These are phyloP conservation scores for Philereme transversata DNA, from an alignment of 2,888 invertebrate genomes.

Conservation along the genomic window DNA sequence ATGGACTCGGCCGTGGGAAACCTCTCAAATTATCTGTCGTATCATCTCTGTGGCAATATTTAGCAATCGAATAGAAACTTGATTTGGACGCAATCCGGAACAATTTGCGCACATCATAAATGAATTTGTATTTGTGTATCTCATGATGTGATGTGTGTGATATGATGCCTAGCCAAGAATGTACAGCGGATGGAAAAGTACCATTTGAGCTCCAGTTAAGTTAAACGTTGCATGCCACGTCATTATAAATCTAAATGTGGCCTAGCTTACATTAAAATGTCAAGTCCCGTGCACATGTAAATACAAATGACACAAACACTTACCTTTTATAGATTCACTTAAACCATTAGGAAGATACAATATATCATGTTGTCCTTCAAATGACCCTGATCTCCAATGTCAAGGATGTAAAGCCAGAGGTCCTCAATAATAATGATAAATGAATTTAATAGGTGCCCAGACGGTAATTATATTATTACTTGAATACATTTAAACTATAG, in stretches of 20 bases:
- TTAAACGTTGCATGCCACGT: constrained; percentile 7
- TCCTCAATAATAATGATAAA: constrained; percentile 22
- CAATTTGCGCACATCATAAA: no score
- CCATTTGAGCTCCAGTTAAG: constrained; percentile 9
- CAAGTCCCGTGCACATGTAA: no score
- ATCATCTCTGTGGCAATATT: constrained; percentile 2
- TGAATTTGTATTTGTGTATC: no score
- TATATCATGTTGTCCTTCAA: constrained; percentile 29
- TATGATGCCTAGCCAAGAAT: constrained; percentile 16
- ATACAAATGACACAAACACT: background rate
- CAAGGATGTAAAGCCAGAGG: constrained; percentile 35
- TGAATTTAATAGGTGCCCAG: constrained; percentile 2
- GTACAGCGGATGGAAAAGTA: constrained; percentile 18
- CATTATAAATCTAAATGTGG: constrained; percentile 1
- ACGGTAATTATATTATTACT: constrained; percentile 8
- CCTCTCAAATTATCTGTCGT: constrained; percentile 31
- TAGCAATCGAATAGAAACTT: background rate
- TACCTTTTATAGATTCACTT: background rate
- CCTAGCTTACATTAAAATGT: background rate
- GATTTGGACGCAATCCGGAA: background rate
- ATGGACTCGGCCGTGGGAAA: constrained; percentile 47
- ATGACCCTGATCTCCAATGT: constrained; percentile 36
- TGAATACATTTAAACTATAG: constrained; percentile 14
- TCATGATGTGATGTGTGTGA: background rate
- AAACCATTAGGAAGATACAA: background rate